These are phyloP conservation scores for Pseudomyrmex dendroicus DNA, from an alignment of 1,140 invertebrate species.

Conservation along the genomic window DNA sequence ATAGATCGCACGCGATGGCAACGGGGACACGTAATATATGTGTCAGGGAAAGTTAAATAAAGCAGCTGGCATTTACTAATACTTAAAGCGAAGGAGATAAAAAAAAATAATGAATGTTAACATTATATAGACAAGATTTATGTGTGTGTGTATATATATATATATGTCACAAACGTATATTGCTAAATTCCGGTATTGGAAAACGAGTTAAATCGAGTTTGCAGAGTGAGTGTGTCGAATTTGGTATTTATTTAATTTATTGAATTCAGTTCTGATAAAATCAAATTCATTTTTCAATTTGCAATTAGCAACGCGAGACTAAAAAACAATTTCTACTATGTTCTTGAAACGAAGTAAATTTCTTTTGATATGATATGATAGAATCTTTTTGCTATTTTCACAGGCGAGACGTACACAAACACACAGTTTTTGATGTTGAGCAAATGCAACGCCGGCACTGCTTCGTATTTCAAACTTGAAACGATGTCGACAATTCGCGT, in stretches of 20 bases:
- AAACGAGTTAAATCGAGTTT: no score
- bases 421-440: background rate
- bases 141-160: background rate
- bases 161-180: no score
- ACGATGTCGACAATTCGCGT: background rate
- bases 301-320: constrained; percentile 9
- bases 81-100: background rate
- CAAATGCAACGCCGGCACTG: constrained; percentile 1
- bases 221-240: no score
- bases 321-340: background rate
- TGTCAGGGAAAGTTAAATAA: constrained; percentile 7
- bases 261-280: background rate
- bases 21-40: constrained; percentile 8
- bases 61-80: constrained; percentile 2
- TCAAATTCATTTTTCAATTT: background rate
- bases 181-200: no score
- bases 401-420: background rate
- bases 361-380: background rate
- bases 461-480: background rate
- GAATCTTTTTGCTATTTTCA: constrained; percentile 31
- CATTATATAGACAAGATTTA: background rate
- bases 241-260: no score
- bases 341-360: background rate
- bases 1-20: constrained; percentile 45
- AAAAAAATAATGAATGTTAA: constrained; percentile 8